Conservation (phyloP, 1,140 invertebrate species). For the Vollenhovia emeryi region DNA sequence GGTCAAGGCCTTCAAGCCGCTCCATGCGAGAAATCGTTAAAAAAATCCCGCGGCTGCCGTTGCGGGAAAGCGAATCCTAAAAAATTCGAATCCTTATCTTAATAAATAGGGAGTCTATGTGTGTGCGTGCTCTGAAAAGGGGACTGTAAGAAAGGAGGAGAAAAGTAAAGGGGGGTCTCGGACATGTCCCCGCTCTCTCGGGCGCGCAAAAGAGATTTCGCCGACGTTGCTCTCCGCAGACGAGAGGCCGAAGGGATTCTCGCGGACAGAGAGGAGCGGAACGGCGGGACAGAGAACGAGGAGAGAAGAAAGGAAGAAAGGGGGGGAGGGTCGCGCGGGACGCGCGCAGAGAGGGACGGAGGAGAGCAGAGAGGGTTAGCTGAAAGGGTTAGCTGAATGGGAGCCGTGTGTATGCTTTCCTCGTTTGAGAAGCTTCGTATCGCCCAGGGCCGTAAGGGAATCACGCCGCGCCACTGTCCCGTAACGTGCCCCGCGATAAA, state of each 20-base stretch:
- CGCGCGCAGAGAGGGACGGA: slow-evolving; percentile 51
- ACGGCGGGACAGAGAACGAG: slow-evolving; percentile 27
- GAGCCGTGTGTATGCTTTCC: slow-evolving; percentile 78
- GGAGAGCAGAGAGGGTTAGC: slow-evolving; percentile 60
- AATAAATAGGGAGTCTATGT: not conserved
- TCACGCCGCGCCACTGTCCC: slow-evolving; percentile 29
- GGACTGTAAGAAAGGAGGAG: slow-evolving; percentile 55
- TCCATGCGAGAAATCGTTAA: not conserved
- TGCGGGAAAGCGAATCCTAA: not conserved
- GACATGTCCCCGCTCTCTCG: slow-evolving; percentile 67
- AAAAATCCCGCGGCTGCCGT: not conserved
- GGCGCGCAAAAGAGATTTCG: slow-evolving; percentile 80
- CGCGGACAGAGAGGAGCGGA: slow-evolving; percentile 46
- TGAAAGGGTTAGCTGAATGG: slow-evolving; percentile 82
- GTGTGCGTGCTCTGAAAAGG: slow-evolving; percentile 55
- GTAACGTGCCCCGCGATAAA: slow-evolving; percentile 24
- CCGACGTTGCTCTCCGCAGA: slow-evolving; percentile 70
- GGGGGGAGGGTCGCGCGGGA: slow-evolving; percentile 56
- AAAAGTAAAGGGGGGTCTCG: slow-evolving; percentile 31
- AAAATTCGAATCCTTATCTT: slow-evolving; percentile 52
- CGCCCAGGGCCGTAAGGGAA: slow-evolving; percentile 76
- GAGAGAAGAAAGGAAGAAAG: slow-evolving; percentile 60
- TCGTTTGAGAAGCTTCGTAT: slow-evolving; percentile 78
- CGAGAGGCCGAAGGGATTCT: slow-evolving; percentile 57
- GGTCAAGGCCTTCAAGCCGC: not conserved